A percentile compares a stretch with the other conserved stretches of the same genome.
phyloP scores from a whole-genome alignment of 2,113 vertebrate genomes.

The Oxyura jamaicensis region DNA sequence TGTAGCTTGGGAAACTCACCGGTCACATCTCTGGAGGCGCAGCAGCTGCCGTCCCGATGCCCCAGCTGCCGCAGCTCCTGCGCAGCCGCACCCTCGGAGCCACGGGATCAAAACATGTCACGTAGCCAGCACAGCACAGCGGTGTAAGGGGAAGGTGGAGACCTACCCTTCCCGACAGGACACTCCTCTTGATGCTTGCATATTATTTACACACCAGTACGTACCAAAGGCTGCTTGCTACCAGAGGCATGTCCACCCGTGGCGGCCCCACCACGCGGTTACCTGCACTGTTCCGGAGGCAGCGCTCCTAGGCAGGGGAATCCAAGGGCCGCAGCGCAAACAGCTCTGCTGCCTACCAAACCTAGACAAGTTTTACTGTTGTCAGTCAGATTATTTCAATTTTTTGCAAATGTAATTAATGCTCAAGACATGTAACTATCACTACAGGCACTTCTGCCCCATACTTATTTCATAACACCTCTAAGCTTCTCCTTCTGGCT shows the following conservation, averaged over 20 bases:
- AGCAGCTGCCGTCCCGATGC: background rate
- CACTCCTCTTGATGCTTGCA: background rate
- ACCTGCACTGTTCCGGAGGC: too few species aligned
- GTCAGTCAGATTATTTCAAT: background rate
- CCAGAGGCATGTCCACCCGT: background rate
- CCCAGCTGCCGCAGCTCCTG: background rate
- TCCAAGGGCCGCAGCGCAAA: background rate
- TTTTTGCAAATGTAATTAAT: background rate
- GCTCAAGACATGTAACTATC: background rate
- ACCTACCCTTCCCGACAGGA: background rate
- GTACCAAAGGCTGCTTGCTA: background rate
- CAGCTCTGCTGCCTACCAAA: background rate
- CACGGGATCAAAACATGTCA: fast-evolving
- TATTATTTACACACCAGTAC: background rate
- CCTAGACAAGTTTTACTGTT: background rate
- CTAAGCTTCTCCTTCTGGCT: background rate
- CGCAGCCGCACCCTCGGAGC: background rate
- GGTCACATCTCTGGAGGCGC: fast-evolving
- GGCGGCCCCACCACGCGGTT: fast-evolving
- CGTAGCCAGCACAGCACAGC: fast-evolving
- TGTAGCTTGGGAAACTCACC: background rate
- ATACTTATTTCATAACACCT: background rate
- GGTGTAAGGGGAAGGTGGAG: background rate
- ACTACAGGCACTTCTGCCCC: background rate
- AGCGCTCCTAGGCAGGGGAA: background rate